Conservation (phyloP, 2,888 invertebrate genomes). For the Drosophila atripex region DNA sequence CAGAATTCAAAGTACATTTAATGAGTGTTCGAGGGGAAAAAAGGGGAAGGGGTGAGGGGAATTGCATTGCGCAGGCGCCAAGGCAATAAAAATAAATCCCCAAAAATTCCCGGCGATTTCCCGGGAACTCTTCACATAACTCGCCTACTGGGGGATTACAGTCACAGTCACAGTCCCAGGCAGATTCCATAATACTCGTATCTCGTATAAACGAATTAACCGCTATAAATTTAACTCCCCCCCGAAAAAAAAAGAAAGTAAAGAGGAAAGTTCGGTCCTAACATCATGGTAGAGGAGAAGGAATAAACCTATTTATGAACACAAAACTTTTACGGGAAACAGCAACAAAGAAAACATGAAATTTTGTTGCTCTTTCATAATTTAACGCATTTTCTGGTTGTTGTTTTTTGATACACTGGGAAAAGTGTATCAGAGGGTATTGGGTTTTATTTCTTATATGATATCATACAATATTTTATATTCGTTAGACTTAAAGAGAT, state of each 20-base stretch:
- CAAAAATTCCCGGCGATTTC: conserved; percentile 5
- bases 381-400: conserved; percentile 50
- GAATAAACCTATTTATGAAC: conserved; percentile 21
- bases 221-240: conserved; percentile 31
- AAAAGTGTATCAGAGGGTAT: too few species aligned
- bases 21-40: conserved; percentile 4
- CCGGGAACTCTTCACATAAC: conserved; percentile 63
- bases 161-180: conserved; percentile 18
- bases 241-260: background rate
- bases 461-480: too few species aligned
- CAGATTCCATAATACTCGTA: background rate
- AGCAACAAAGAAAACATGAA: conserved; percentile 19
- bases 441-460: too few species aligned
- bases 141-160: conserved; percentile 64
- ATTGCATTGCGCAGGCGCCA: conserved; percentile 64
- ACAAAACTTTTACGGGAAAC: conserved; percentile 17
- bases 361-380: conserved; percentile 63
- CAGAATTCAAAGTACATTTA: conserved; percentile 28
- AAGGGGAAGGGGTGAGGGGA: background rate
- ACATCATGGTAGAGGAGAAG: background rate
- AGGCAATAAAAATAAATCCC: conserved; percentile 57
- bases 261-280: conserved; percentile 1
- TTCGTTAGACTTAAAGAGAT: too few species aligned
- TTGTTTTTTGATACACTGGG: conserved; percentile 1
- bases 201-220: conserved; percentile 26